Percentiles rank a stretch among this genome's conserved stretches.
phyloP scores from a whole-genome alignment of 1,140 invertebrate genomes.

The Aphis gossypii region DNA sequence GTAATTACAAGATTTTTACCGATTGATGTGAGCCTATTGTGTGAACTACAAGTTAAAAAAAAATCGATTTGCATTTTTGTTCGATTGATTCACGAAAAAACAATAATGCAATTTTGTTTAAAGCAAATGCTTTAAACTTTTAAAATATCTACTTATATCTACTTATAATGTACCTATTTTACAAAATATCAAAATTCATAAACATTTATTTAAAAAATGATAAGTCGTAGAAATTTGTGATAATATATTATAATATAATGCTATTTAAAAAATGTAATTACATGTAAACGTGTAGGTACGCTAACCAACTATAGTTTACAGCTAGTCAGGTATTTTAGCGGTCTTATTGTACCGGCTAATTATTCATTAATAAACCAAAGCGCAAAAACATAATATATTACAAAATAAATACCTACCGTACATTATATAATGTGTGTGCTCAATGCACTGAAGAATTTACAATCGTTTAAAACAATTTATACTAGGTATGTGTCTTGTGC shows the following conservation, averaged over 20 bases:
- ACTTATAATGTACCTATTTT: neutral
- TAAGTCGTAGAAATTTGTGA: neutral
- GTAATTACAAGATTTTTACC: too few species aligned
- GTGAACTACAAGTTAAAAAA: too few species aligned
- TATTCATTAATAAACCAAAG: neutral
- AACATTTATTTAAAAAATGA: neutral
- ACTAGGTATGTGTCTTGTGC: neutral
- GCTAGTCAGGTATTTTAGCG: neutral
- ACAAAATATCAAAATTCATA: neutral
- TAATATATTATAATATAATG: neutral
- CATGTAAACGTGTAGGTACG: neutral
- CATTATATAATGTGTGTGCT: neutral
- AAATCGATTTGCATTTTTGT: too few species aligned
- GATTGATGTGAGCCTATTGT: too few species aligned
- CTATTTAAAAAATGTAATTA: neutral
- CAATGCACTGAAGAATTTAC: constrained; percentile 31
- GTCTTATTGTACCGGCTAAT: neutral
- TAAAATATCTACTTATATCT: too few species aligned
- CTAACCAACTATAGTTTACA: neutral
- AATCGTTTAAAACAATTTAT: constrained; percentile 48
- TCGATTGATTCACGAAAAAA: too few species aligned
- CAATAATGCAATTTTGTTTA: too few species aligned
- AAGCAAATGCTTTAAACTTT: too few species aligned
- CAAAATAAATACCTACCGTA: neutral
- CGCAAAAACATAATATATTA: neutral